A percentile compares a stretch with the other conserved stretches of the same genome.
Evolutionary conservation across 2,888 invertebrate species (phyloP).

Genomic region (Panzeria rudis): DNA sequence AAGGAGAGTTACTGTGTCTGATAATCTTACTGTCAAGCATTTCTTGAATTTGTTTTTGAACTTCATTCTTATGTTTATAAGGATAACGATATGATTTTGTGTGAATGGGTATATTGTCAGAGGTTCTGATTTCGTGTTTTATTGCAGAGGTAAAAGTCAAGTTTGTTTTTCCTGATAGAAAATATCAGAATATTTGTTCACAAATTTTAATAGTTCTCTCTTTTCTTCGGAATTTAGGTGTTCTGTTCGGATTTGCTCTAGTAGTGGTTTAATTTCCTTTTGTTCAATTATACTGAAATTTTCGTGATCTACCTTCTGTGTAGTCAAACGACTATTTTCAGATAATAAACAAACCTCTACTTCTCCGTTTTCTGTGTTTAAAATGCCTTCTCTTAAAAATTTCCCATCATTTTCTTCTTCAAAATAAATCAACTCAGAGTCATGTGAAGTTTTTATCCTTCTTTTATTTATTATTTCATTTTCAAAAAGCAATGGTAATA

Average conservation of each 20-base stretch:
- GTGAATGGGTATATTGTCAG: not conserved
- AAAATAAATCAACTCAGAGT: too few species aligned
- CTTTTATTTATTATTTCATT: too few species aligned
- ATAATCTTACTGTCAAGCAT: not conserved
- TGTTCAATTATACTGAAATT: not conserved
- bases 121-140: constrained; percentile 7
- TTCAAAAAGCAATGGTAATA: too few species aligned
- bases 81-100: not conserved
- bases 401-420: too few species aligned
- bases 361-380: too few species aligned
- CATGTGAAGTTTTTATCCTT: too few species aligned
- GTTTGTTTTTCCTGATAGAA: not conserved
- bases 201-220: not conserved
- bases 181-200: constrained; percentile 15
- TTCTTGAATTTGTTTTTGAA: not conserved
- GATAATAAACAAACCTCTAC: too few species aligned
- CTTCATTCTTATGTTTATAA: constrained; percentile 9
- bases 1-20: too few species aligned
- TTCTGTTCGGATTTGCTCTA: too few species aligned
- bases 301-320: not conserved
- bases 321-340: not conserved
- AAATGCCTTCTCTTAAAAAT: too few species aligned
- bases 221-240: too few species aligned
- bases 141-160: constrained; percentile 12
- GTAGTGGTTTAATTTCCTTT: not conserved